Conservation (phyloP, 2,888 invertebrate genomes). For the Hetaerina titia region DNA sequence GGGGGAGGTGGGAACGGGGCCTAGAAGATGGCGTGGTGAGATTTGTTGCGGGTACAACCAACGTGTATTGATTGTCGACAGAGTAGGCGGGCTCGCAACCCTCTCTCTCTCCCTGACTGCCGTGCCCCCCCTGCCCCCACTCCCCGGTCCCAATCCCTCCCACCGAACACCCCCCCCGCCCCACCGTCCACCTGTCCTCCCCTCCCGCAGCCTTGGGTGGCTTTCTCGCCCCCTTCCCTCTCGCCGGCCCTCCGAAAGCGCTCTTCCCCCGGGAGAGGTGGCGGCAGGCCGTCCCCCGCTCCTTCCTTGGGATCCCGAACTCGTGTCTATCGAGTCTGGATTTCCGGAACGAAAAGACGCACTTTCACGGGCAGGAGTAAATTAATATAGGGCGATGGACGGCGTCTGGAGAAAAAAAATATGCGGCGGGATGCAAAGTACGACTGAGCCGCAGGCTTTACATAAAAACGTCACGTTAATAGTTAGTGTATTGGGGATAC, state of each 20-base stretch:
- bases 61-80: conserved; percentile 63
- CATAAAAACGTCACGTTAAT: too few species aligned
- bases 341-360: neutral
- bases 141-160: too few species aligned
- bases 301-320: neutral
- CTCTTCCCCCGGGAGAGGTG: neutral
- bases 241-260: too few species aligned
- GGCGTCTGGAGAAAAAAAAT: too few species aligned
- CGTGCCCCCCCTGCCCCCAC: neutral
- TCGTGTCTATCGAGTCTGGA: neutral
- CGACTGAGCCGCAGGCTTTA: too few species aligned
- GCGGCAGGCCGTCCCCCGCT: neutral
- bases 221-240: neutral
- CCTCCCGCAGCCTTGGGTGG: neutral
- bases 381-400: too few species aligned
- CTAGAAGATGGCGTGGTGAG: conserved; percentile 54
- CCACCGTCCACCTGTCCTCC: neutral
- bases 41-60: conserved; percentile 54
- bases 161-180: neutral
- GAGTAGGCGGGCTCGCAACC: conserved; percentile 59
- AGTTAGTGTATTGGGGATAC: too few species aligned
- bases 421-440: too few species aligned
- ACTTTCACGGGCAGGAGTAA: too few species aligned
- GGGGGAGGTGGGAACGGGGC: neutral
- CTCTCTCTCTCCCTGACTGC: neutral